phyloP scores from a whole-genome alignment of 1,140 invertebrate species.

The Cydia strobilella region DNA sequence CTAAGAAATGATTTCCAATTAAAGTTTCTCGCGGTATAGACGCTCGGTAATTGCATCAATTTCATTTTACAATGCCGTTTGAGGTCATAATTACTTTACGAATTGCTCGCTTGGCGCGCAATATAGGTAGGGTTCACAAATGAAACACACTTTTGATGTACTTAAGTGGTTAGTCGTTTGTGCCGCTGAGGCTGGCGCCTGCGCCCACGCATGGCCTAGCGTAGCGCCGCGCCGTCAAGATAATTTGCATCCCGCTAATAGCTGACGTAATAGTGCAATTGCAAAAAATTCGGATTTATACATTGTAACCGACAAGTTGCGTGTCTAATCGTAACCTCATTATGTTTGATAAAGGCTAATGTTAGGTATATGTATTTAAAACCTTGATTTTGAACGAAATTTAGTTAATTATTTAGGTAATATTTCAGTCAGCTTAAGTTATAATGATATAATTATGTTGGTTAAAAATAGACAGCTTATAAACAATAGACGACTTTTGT shows the following conservation, averaged over 20 bases:
- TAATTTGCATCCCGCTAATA: constrained; percentile 73
- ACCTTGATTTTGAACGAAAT: too few relatives aligned
- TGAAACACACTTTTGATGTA: constrained; percentile 3
- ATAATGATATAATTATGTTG: too few relatives aligned
- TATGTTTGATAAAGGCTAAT: too few relatives aligned
- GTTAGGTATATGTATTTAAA: too few relatives aligned
- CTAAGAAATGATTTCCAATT: constrained; percentile 19
- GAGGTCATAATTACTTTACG: not conserved
- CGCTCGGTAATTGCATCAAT: not conserved
- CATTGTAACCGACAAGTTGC: too few relatives aligned
- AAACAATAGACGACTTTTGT: too few relatives aligned
- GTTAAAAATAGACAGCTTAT: too few relatives aligned
- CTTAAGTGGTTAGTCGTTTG: constrained; percentile 15
- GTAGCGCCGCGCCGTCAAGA: constrained; percentile 42
- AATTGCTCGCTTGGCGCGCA: constrained; percentile 12
- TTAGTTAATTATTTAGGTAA: too few relatives aligned
- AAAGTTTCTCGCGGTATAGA: not conserved
- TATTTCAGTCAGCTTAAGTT: too few relatives aligned
- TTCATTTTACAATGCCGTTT: constrained; percentile 17
- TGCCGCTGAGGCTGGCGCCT: constrained; percentile 44
- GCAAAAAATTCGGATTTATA: constrained; percentile 18
- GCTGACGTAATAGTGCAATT: constrained; percentile 45
- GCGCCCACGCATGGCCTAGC: constrained; percentile 53
- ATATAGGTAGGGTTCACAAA: not conserved
- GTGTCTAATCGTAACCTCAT: too few relatives aligned